Conservation (phyloP, 2,888 invertebrate genomes). For the Alsophila aescularia region DNA sequence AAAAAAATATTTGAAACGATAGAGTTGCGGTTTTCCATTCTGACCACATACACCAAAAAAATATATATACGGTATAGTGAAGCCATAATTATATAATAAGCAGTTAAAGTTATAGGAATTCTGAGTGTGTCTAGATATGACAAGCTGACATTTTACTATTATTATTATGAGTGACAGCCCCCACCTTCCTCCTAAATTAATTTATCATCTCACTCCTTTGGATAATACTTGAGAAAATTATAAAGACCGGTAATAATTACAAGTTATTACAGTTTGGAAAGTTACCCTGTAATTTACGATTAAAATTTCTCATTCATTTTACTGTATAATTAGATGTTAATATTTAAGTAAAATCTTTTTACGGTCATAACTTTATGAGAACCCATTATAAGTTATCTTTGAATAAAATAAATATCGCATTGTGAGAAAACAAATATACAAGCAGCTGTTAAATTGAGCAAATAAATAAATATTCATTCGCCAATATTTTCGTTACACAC, state of each 20-base stretch:
- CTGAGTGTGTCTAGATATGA: slow-evolving; percentile 24
- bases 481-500: slow-evolving; percentile 1
- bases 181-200: slow-evolving; percentile 30
- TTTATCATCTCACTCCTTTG: slow-evolving; percentile 27
- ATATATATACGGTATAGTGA: no score
- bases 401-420: slow-evolving; percentile 9
- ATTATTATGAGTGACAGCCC: slow-evolving; percentile 32
- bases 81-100: neutral
- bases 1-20: no score
- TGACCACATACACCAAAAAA: no score
- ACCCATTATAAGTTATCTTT: slow-evolving; percentile 19
- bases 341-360: slow-evolving; percentile 30
- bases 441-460: neutral
- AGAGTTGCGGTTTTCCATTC: no score
- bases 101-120: neutral
- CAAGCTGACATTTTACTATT: slow-evolving; percentile 29
- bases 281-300: slow-evolving; percentile 30
- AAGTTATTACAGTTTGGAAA: slow-evolving; percentile 27
- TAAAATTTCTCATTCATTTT: slow-evolving; percentile 29
- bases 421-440: slow-evolving; percentile 14
- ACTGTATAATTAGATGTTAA: slow-evolving; percentile 32
- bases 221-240: slow-evolving; percentile 25
- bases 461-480: neutral
- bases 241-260: slow-evolving; percentile 27
- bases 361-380: slow-evolving; percentile 25